Percentiles rank a stretch among this genome's conserved stretches.
phyloP scores from a whole-genome alignment of 2,113 vertebrate species.

The Bucco capensis region DNA sequence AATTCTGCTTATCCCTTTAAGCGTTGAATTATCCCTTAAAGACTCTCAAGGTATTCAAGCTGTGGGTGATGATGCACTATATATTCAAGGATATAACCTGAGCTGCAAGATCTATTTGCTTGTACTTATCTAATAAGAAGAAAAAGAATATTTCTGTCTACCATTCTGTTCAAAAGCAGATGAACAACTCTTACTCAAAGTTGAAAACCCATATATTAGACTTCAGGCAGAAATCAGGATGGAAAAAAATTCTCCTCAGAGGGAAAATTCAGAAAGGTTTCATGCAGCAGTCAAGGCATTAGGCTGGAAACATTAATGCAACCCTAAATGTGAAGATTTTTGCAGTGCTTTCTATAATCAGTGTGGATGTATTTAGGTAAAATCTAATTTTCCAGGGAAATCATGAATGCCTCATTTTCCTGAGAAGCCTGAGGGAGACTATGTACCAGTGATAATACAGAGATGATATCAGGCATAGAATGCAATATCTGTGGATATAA shows the following conservation, averaged over 20 bases:
- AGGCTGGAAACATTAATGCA: neutral
- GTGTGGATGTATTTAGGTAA: slow-evolving; percentile 34
- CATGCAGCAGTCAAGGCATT: neutral
- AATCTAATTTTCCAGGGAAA: slow-evolving; percentile 50
- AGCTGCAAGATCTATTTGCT: neutral
- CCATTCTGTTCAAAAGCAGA: neutral
- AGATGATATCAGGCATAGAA: slow-evolving; percentile 20
- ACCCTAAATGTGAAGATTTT: neutral
- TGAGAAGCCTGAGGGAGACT: slow-evolving; percentile 19
- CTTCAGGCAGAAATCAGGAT: neutral
- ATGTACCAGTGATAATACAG: slow-evolving; percentile 11
- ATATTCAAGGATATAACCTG: neutral
- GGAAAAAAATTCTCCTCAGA: neutral
- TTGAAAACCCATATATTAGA: neutral
- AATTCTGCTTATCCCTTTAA: neutral
- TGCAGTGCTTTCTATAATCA: neutral
- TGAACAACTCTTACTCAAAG: neutral
- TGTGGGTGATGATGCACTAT: neutral
- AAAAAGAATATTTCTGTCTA: neutral
- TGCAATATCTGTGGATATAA: slow-evolving; percentile 20
- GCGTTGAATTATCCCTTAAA: neutral
- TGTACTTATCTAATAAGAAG: neutral
- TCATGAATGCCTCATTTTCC: slow-evolving; percentile 30
- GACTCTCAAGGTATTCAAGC: neutral
- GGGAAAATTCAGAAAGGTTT: neutral